Percentiles rank a stretch among this genome's conserved stretches.
Evolutionary conservation across 2,888 invertebrate genomes (phyloP).

Genomic region (Heterodera filipjevi): DNA sequence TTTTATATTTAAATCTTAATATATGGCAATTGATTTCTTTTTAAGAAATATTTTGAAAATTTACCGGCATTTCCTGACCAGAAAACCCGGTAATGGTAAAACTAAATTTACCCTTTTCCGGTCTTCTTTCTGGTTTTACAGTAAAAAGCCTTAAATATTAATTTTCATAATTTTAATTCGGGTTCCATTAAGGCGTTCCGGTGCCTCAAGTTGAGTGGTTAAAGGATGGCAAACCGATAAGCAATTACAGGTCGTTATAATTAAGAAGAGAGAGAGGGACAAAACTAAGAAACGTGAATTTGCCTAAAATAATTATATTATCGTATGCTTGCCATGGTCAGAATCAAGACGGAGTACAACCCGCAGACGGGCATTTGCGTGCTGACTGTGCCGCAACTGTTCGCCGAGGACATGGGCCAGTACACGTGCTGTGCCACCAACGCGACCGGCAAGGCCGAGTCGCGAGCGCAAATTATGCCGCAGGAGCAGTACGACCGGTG

Average conservation of each 20-base stretch:
- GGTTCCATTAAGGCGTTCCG: slow-evolving; percentile 74
- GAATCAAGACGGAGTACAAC: slow-evolving; percentile 87
- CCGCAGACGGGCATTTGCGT: slow-evolving; percentile 82
- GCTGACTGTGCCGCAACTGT: slow-evolving; percentile 88
- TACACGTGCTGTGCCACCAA: slow-evolving; percentile 77
- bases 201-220: slow-evolving; percentile 89
- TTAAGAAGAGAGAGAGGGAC: no score
- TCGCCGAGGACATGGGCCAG: slow-evolving; percentile 81
- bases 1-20: no score
- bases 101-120: no score
- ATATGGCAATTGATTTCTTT: not conserved
- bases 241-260: slow-evolving; percentile 58
- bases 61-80: no score
- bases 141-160: no score
- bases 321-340: slow-evolving; percentile 70
- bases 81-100: no score
- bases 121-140: no score
- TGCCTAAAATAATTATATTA: no score
- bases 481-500: slow-evolving; percentile 63
- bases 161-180: not conserved
- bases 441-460: slow-evolving; percentile 87
- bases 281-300: no score
- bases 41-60: not conserved
- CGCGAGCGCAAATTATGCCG: slow-evolving; percentile 71
- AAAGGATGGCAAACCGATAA: slow-evolving; percentile 76